These are phyloP conservation scores for Coenobita brevimanus DNA, from an alignment of 1,140 invertebrate species.

Conservation along the genomic window DNA sequence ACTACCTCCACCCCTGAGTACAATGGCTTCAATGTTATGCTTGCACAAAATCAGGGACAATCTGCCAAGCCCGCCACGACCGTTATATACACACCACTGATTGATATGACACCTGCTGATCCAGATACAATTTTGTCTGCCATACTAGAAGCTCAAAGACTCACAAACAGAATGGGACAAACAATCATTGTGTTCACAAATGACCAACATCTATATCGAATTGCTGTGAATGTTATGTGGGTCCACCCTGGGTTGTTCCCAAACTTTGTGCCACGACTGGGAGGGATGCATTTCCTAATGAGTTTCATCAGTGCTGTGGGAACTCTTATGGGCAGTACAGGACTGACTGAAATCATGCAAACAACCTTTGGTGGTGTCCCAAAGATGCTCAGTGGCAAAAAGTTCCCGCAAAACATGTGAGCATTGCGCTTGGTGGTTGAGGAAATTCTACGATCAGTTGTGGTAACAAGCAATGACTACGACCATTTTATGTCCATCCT, in stretches of 20 bases:
- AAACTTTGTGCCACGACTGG: neutral
- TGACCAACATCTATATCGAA: neutral
- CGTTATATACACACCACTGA: neutral
- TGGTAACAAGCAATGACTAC: neutral
- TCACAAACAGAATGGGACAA: neutral
- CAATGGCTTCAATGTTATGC: neutral
- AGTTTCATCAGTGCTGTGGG: neutral
- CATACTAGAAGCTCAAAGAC: neutral
- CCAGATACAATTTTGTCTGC: neutral
- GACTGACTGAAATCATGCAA: neutral
- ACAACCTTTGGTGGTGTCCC: slow-evolving; percentile 8
- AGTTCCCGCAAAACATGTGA: slow-evolving; percentile 4
- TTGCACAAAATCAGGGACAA: neutral
- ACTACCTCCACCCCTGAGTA: neutral
- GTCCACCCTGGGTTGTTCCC: neutral
- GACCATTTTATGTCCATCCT: neutral
- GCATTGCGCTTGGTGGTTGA: neutral
- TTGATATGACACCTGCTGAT: neutral
- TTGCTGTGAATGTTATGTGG: neutral
- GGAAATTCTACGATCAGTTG: neutral
- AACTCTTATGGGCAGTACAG: neutral
- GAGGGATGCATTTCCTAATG: neutral
- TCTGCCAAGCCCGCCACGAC: neutral
- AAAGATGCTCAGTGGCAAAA: neutral
- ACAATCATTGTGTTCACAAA: neutral